Evolutionary conservation across 2,888 invertebrate genomes (phyloP).

Genomic region (Nomada fabriciana): DNA sequence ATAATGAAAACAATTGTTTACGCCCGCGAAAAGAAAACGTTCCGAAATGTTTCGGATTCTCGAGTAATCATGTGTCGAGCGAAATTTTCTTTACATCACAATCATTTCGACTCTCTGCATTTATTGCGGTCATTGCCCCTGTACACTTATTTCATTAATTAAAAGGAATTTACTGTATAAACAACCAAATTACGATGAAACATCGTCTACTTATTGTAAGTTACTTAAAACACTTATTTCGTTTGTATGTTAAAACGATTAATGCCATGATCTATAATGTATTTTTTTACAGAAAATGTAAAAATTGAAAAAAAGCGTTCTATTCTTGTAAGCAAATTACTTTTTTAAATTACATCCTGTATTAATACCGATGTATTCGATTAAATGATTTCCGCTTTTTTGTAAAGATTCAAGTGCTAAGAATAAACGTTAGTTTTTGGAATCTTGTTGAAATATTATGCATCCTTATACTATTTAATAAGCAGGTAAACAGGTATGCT

Average conservation of each 20-base stretch:
- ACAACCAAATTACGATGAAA: conserved; percentile 39
- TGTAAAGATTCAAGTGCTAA: conserved; percentile 44
- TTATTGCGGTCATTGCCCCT: conserved; percentile 15
- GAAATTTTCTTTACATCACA: conserved; percentile 14
- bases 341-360: conserved; percentile 43
- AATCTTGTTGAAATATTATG: conserved; percentile 22
- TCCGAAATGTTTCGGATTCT: conserved; percentile 8
- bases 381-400: conserved; percentile 49
- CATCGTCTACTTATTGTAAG: conserved; percentile 51
- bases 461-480: no score
- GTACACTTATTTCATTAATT: conserved; percentile 40
- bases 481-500: no score
- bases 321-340: conserved; percentile 54
- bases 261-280: conserved; percentile 50
- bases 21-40: background rate
- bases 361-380: conserved; percentile 42
- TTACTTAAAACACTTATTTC: conserved; percentile 52
- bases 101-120: conserved; percentile 32
- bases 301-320: conserved; percentile 59
- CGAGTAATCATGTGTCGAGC: conserved; percentile 5
- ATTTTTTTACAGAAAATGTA: conserved; percentile 65
- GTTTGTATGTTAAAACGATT: conserved; percentile 46
- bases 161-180: conserved; percentile 38
- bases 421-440: conserved; percentile 47
- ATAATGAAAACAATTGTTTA: conserved; percentile 4